Percentiles rank a stretch among this genome's conserved stretches.
These are phyloP conservation scores for Hoplodrina ambigua DNA, from an alignment of 2,888 invertebrate species.

Conservation along the genomic window DNA sequence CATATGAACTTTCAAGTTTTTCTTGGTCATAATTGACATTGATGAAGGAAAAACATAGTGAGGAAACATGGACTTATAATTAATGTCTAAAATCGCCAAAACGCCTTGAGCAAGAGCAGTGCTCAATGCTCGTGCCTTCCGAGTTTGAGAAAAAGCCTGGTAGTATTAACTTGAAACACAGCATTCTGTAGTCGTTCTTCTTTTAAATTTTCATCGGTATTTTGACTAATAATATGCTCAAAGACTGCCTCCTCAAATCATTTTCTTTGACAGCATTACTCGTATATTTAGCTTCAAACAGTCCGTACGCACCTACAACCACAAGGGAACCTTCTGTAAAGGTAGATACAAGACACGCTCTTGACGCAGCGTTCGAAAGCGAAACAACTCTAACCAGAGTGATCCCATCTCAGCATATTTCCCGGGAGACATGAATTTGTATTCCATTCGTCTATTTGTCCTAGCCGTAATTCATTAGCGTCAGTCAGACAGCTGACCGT, in stretches of 20 bases:
- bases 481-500: constrained; percentile 60
- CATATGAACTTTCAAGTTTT: too few species aligned
- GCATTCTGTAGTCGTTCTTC: not conserved
- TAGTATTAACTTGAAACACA: not conserved
- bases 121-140: too few species aligned
- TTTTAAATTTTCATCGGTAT: not conserved
- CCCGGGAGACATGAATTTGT: constrained; percentile 64
- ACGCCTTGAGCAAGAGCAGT: too few species aligned
- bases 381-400: constrained; percentile 51
- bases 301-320: constrained; percentile 45
- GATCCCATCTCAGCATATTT: constrained; percentile 64
- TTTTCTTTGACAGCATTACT: constrained; percentile 9
- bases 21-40: too few species aligned
- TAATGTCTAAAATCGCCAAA: too few species aligned
- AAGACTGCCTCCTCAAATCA: not conserved
- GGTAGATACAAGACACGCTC: constrained; percentile 35
- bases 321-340: constrained; percentile 38
- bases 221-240: constrained; percentile 6
- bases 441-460: constrained; percentile 67
- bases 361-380: constrained; percentile 33
- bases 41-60: too few species aligned
- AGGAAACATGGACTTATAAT: too few species aligned
- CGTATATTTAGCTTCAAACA: constrained; percentile 18
- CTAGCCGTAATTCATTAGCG: constrained; percentile 65
- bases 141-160: too few species aligned